phyloP scores from a whole-genome alignment of 2,888 invertebrate species.

The Microplitis deprimator region DNA sequence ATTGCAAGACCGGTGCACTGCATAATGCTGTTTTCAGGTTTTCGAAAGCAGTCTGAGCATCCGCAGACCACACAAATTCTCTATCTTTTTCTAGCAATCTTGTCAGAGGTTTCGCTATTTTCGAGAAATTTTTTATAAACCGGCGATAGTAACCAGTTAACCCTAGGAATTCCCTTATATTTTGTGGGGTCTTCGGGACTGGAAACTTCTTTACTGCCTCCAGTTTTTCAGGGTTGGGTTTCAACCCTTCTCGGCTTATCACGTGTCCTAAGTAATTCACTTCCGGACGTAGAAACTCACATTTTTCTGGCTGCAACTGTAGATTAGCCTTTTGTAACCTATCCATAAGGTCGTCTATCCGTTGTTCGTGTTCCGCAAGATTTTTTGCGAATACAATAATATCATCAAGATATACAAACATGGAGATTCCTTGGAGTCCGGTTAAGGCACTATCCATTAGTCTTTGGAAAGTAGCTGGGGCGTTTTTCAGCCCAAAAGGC shows the following conservation, averaged over 20 bases:
- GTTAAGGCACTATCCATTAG: slow-evolving; percentile 23
- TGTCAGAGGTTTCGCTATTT: slow-evolving; percentile 40
- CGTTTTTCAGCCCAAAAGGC: slow-evolving; percentile 20
- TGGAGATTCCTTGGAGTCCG: slow-evolving; percentile 30
- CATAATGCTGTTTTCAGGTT: slow-evolving; percentile 1
- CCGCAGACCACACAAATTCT: slow-evolving; percentile 21
- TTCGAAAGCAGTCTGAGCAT: no score
- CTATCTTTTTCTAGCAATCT: neutral
- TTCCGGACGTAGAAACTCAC: slow-evolving; percentile 32
- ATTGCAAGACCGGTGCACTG: slow-evolving; percentile 34
- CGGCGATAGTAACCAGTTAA: slow-evolving; percentile 33
- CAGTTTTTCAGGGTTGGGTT: slow-evolving; percentile 40
- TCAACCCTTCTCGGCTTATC: slow-evolving; percentile 32
- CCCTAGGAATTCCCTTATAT: neutral
- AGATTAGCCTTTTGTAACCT: no score
- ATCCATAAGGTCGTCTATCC: neutral
- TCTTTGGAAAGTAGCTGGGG: slow-evolving; percentile 13
- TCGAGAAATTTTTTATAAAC: slow-evolving; percentile 35
- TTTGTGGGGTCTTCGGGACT: neutral
- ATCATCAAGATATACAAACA: slow-evolving; percentile 55
- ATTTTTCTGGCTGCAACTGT: slow-evolving; percentile 11
- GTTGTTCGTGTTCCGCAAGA: slow-evolving; percentile 34
- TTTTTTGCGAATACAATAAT: slow-evolving; percentile 48
- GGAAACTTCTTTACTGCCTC: slow-evolving; percentile 31
- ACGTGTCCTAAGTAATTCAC: slow-evolving; percentile 39